Evolutionary conservation across 2,113 vertebrate genomes (phyloP).

Genomic region (Hystrix brachyura): DNA sequence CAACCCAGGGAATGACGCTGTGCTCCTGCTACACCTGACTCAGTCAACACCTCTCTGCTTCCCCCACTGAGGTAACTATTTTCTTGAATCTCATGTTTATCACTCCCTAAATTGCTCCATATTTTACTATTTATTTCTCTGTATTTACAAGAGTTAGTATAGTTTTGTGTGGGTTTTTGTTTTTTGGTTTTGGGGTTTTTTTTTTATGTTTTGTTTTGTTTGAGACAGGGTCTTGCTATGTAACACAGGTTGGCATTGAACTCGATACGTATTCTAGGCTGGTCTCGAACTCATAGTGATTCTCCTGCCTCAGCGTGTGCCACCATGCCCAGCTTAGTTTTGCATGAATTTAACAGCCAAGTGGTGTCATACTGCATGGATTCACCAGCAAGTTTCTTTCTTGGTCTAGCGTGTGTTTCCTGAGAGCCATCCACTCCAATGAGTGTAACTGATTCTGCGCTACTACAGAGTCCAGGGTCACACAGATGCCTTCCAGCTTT

Average conservation of each 20-base stretch:
- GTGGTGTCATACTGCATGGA: not conserved
- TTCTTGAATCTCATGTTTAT: not conserved
- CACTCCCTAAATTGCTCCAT: not conserved
- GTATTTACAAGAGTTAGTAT: not conserved
- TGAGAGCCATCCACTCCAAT: not conserved
- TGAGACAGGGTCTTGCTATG: no score
- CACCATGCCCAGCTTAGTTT: not conserved
- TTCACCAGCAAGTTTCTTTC: not conserved
- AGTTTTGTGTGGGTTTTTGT: constrained; percentile 1
- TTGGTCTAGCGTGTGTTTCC: not conserved
- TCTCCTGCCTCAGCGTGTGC: no score
- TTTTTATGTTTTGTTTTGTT: no score
- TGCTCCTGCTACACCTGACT: not conserved
- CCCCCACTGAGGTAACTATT: fast-evolving
- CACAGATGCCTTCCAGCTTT: not conserved
- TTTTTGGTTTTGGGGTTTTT: no score
- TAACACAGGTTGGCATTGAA: no score
- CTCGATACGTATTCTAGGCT: no score
- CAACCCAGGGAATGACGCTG: not conserved
- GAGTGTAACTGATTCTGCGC: not conserved
- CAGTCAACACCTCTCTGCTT: not conserved
- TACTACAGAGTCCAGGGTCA: not conserved
- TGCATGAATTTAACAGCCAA: constrained; percentile 26
- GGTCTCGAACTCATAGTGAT: no score
- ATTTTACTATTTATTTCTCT: not conserved